These are phyloP conservation scores for Halichoeres trimaculatus DNA, from an alignment of 2,113 vertebrate genomes.

Conservation along the genomic window DNA sequence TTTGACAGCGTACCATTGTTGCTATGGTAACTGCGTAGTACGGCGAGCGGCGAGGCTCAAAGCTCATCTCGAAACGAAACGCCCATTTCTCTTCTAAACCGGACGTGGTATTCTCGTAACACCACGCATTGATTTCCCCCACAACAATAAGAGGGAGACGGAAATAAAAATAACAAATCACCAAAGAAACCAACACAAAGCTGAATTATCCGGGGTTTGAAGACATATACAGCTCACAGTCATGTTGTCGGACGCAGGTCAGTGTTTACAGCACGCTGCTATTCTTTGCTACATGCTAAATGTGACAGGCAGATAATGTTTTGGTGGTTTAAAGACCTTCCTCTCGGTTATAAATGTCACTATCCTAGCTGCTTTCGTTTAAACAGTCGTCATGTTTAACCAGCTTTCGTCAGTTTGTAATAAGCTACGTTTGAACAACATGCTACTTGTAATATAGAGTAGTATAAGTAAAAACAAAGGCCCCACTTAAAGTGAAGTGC, in stretches of 20 bases:
- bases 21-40: slow-evolving; percentile 58
- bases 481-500: not conserved
- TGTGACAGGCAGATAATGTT: slow-evolving; percentile 40
- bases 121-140: slow-evolving; percentile 46
- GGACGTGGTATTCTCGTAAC: slow-evolving; percentile 58
- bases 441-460: not conserved
- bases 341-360: not conserved
- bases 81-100: slow-evolving; percentile 64
- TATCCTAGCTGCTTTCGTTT: not conserved
- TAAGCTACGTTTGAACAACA: too few species aligned
- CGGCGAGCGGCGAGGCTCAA: slow-evolving; percentile 36
- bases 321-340: slow-evolving; percentile 39
- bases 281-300: slow-evolving; percentile 61
- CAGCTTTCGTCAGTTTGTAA: not conserved
- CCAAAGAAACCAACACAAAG: not conserved
- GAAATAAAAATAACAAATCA: not conserved
- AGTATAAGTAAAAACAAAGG: not conserved
- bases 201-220: not conserved
- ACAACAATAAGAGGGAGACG: slow-evolving; percentile 61
- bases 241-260: slow-evolving; percentile 83
- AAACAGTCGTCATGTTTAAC: not conserved
- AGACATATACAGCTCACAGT: not conserved
- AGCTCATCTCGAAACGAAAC: not conserved
- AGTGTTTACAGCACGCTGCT: slow-evolving; percentile 20
- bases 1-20: slow-evolving; percentile 28